These are phyloP conservation scores for Mobula hypostoma DNA, from an alignment of 2,113 vertebrate species.

Conservation along the genomic window DNA sequence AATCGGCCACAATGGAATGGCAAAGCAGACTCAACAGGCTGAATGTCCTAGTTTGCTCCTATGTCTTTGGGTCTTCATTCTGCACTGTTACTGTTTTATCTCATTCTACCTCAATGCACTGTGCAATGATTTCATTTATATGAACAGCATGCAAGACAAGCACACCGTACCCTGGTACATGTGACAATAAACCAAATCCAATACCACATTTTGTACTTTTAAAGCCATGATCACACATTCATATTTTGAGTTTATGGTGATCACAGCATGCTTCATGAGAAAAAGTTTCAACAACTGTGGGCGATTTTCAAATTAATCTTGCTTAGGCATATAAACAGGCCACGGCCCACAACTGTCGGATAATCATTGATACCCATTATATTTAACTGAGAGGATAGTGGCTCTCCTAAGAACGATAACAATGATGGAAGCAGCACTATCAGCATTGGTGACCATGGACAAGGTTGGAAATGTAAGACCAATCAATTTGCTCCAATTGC, in stretches of 20 bases:
- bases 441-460: neutral
- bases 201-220: neutral
- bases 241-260: neutral
- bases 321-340: neutral
- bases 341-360: neutral
- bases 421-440: neutral
- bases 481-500: neutral
- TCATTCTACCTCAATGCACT: too few species aligned
- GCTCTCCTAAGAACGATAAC: neutral
- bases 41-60: too few species aligned
- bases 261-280: neutral
- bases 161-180: too few species aligned
- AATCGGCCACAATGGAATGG: too few species aligned
- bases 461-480: neutral
- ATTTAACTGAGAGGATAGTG: neutral
- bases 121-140: too few species aligned
- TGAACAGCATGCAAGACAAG: too few species aligned
- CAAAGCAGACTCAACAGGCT: too few species aligned
- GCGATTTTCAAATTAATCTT: conserved; percentile 7
- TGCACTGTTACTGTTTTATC: too few species aligned
- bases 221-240: neutral
- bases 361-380: conserved; percentile 12
- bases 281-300: neutral
- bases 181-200: too few species aligned
- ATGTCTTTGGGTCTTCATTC: too few species aligned